phyloP scores from a whole-genome alignment of 2,888 invertebrate species.

The Teleiodes luculella region DNA sequence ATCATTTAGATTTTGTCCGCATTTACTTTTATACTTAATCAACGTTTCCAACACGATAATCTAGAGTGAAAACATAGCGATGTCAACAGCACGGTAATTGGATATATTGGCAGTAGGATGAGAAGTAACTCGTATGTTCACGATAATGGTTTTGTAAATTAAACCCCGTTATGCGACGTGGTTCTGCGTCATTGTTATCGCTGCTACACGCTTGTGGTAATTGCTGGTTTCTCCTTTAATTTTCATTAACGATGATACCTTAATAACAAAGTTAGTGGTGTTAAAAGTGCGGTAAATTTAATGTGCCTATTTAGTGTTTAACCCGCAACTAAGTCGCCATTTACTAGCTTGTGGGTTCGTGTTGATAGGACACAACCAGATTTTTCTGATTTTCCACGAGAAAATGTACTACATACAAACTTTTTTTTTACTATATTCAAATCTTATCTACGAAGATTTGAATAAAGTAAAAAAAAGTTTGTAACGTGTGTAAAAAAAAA shows the following conservation, averaged over 20 bases:
- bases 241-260: slow-evolving; percentile 39
- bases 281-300: not conserved
- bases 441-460: no score
- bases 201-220: slow-evolving; percentile 35
- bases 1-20: slow-evolving; percentile 52
- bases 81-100: slow-evolving; percentile 44
- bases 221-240: slow-evolving; percentile 43
- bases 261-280: slow-evolving; percentile 24
- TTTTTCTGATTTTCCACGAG: no score
- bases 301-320: slow-evolving; percentile 17
- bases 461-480: no score
- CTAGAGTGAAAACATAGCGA: slow-evolving; percentile 33
- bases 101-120: slow-evolving; percentile 47
- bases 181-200: slow-evolving; percentile 40
- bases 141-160: slow-evolving; percentile 57
- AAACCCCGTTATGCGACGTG: slow-evolving; percentile 44
- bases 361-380: slow-evolving; percentile 16
- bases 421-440: no score
- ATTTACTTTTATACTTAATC: slow-evolving; percentile 57
- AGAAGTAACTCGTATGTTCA: slow-evolving; percentile 40
- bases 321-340: slow-evolving; percentile 7
- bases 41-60: slow-evolving; percentile 50
- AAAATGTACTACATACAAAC: no score
- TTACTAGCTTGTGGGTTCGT: slow-evolving; percentile 18
- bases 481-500: no score